Base-by-base conservation (phyloP, 2,888 invertebrate species). In the Desoria tigrina region DNA sequence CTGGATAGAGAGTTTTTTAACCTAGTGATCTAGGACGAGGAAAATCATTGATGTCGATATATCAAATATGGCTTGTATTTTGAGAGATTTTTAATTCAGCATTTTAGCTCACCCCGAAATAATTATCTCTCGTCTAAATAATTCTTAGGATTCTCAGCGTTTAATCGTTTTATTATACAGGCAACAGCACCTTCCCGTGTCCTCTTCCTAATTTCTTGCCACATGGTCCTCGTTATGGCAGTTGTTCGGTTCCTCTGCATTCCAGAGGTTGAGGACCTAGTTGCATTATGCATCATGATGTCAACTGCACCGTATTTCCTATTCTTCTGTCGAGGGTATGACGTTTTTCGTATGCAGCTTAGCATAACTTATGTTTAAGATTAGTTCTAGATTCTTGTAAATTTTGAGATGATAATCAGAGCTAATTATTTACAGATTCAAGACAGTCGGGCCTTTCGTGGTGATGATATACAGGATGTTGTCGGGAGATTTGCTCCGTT, bases 381-480 rank as follows among this genome's bases (percentile, higher is more conserved):
- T 59, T 27, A 21, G 28, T 18, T 59, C 50, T 23, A 42, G 18
- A 18, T 18, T 1, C 1, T 21, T 14, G 51, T 16, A 27, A 57
- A 39, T 39, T 9, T n/a, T n/a, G n/a, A 42, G 39, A 1, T 16
- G 6, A 21, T n/a, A 37, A 16, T 14, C 24, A 51, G n/a, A 57
- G 14, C 32, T 14, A 39, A 54, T 37, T 37, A 39, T 74, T 82
- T 84, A 49, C 82, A 94, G 98, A 16, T 94, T 98, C 81, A 94
- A 95, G 81, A 94, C 96, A 0, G 96, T 98, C 1, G 98, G 98
- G 2, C 98, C 98, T 0, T 98, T 98, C 86, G 98, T 98, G n/a
- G 94, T 97, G 75, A 98, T 98, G 97, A 95, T 99, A 76, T 98
- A 98, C 82, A 87, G 96, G 73, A 98, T 99, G 94, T 91, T 98